phyloP scores from a whole-genome alignment of 2,888 invertebrate species.

The Andrena trimmerana region DNA sequence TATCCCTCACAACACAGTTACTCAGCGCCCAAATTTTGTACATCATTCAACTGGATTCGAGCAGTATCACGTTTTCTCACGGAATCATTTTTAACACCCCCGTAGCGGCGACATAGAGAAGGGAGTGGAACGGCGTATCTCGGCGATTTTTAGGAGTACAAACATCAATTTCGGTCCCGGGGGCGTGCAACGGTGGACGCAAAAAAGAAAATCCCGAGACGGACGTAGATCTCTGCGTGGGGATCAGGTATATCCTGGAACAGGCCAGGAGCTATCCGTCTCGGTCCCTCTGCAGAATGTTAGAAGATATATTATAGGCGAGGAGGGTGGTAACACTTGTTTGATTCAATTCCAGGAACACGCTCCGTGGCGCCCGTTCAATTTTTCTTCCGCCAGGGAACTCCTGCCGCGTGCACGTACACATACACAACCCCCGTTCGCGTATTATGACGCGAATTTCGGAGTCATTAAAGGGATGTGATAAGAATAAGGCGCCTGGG shows the following conservation, averaged over 20 bases:
- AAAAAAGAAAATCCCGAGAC: conserved; percentile 67
- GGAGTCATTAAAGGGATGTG: conserved; percentile 36
- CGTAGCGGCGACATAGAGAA: conserved; percentile 31
- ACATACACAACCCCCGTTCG: conserved; percentile 4
- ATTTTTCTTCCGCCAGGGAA: conserved; percentile 76
- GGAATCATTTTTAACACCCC: conserved; percentile 52
- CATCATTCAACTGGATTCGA: conserved; percentile 22
- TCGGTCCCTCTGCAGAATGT: conserved; percentile 74
- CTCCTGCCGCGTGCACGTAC: conserved; percentile 32
- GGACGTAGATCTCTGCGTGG: conserved; percentile 64
- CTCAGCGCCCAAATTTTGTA: not conserved
- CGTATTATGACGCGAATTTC: conserved; percentile 43
- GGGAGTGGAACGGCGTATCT: conserved; percentile 40
- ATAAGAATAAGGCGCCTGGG: conserved; percentile 29
- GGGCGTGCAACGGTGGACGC: conserved; percentile 58
- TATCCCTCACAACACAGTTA: not conserved
- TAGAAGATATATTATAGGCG: conserved; percentile 79
- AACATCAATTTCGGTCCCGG: conserved; percentile 65
- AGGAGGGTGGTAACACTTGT: conserved; percentile 82
- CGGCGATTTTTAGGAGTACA: conserved; percentile 64
- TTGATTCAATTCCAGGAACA: conserved; percentile 82
- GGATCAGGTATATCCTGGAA: conserved; percentile 72
- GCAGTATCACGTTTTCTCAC: conserved; percentile 12
- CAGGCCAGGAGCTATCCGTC: conserved; percentile 76
- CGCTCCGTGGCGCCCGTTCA: conserved; percentile 75